Conservation (phyloP, 2,888 invertebrate genomes). For the Orthosia gothica region DNA sequence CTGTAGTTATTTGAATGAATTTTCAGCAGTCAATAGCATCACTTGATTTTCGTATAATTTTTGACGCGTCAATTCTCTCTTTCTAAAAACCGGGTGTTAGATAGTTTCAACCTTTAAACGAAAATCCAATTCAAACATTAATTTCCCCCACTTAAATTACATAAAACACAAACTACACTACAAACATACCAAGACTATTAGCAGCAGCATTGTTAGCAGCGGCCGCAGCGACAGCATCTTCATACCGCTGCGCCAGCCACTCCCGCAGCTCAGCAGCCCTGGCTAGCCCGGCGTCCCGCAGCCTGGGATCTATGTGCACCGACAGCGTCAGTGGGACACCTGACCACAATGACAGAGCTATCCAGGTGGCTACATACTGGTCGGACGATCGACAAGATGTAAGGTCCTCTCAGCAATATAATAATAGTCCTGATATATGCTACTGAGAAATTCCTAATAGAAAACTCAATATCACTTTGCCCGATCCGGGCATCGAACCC, state of each 20-base stretch:
- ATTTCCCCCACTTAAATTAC: no score
- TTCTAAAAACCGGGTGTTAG: no score
- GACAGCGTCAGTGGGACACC: slow-evolving; percentile 86
- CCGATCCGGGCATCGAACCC: no score
- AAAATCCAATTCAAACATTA: not conserved
- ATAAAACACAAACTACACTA: not conserved
- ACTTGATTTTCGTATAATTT: no score
- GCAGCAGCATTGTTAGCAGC: slow-evolving; percentile 78
- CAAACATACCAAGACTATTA: slow-evolving; percentile 74
- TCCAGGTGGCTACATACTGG: no score
- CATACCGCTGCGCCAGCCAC: slow-evolving; percentile 96
- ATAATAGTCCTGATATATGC: no score
- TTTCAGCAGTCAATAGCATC: no score
- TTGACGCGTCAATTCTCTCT: no score
- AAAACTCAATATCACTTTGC: no score
- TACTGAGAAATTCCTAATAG: no score
- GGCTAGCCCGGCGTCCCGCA: slow-evolving; percentile 94
- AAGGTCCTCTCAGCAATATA: slow-evolving; percentile 27
- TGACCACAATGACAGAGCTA: slow-evolving; percentile 49
- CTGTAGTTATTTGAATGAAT: no score
- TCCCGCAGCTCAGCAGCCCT: slow-evolving; percentile 94
- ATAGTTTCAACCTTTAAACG: no score
- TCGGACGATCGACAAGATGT: not conserved
- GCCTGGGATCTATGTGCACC: slow-evolving; percentile 94
- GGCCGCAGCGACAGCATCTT: slow-evolving; percentile 96